Base-by-base conservation (phyloP, 2,113 vertebrate species). In the Leptobrachium ailaonicum region DNA sequence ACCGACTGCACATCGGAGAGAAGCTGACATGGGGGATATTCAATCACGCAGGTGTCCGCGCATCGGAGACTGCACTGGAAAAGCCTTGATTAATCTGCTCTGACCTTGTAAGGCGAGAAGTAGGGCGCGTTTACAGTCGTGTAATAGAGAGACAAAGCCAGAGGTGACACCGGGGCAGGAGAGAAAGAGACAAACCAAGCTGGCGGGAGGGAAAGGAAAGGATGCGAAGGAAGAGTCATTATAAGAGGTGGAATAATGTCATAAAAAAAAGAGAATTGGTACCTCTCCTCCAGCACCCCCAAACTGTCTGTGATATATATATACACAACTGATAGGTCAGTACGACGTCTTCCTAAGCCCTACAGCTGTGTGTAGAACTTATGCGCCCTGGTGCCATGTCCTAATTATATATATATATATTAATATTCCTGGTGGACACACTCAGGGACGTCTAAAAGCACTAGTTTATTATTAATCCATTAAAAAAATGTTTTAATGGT, bases 21-120 rank as follows among this genome's bases (percentile, higher is more conserved):
- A 40, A 9, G 50, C 13, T 8, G n/a, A 41, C 43, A 20, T 12
- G 4, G 68, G 70, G 63, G 12, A 53, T 41, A 40, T 20, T 12
- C 43, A 53, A 79, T 73, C 69, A 8, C 14, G 63, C 69, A 79
- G 69, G 69, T 66, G 60, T 54, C 62, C 2, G 67, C 20, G 54
- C 14, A 13, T 60, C 41, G 5, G 41, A 63, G 58, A 54, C 60
- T 41, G 50, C 8, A 8, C 1, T 11, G 13, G 62, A 44, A 79
- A 79, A 79, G 70, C 77, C 69, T 60, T 13, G 56, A 63, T 60
- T 79, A 79, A 66, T 73, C 70, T 66, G 70, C 63, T 66, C 60
- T 47, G 77, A 79, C 70, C 77, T 79, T 79, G 77, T 73, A 54
- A 20, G 32, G 60, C 58, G 20, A 53, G 4, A n/a, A 7, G 13